Conservation (phyloP, 2,113 vertebrate genomes). For the Tautogolabrus adspersus region DNA sequence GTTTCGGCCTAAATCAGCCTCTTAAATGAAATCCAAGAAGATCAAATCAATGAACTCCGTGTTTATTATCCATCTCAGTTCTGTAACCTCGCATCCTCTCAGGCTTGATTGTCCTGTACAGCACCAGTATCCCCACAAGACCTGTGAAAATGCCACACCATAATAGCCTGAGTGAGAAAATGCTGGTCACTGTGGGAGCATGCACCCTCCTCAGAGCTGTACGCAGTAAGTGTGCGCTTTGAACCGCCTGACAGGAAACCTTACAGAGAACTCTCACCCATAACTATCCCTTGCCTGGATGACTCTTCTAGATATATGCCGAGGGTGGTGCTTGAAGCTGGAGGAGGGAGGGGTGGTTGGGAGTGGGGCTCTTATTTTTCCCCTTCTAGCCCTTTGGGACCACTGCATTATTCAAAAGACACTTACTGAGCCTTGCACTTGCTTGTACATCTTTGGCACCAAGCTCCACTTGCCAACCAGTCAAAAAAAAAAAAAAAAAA, state of each 20-base stretch:
- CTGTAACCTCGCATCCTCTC: slow-evolving; percentile 13
- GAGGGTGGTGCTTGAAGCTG: background rate
- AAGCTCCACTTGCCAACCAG: slow-evolving; percentile 71
- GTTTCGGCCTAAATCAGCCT: background rate
- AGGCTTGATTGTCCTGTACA: slow-evolving; percentile 24
- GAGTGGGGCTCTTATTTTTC: slow-evolving; percentile 1
- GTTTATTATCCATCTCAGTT: slow-evolving; percentile 22
- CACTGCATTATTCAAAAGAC: slow-evolving; percentile 83
- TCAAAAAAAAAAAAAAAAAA: slow-evolving; percentile 43
- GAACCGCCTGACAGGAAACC: slow-evolving; percentile 53
- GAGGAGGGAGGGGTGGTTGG: background rate
- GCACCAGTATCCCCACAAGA: slow-evolving; percentile 38
- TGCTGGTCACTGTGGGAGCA: slow-evolving; percentile 25
- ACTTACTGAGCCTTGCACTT: slow-evolving; percentile 81
- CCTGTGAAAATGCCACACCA: slow-evolving; percentile 48
- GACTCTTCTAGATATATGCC: slow-evolving; percentile 51
- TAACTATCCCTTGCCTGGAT: slow-evolving; percentile 50
- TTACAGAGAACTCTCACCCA: slow-evolving; percentile 44
- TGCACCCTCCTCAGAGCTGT: slow-evolving; percentile 15
- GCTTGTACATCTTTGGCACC: slow-evolving; percentile 79
- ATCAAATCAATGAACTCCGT: slow-evolving; percentile 23
- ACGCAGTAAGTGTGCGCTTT: slow-evolving; percentile 38
- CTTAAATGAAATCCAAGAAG: slow-evolving; percentile 21
- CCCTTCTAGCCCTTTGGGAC: slow-evolving; percentile 54
- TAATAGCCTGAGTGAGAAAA: slow-evolving; percentile 44